Evolutionary conservation across 2,888 invertebrate species (phyloP), one percentile per base, ranked within the genome.

Genomic region (Synanthedon vespiformis): DNA sequence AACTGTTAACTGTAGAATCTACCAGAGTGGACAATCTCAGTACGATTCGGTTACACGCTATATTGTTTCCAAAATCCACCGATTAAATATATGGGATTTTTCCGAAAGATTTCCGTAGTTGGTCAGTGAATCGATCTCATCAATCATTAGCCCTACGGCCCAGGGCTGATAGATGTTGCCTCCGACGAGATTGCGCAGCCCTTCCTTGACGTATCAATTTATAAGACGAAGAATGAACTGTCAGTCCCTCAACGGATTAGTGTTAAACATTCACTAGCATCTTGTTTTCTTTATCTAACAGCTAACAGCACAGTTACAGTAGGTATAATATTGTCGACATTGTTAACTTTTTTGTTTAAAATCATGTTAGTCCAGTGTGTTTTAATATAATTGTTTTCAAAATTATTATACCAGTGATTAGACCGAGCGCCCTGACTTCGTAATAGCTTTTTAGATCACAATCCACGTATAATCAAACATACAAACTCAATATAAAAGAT

Each of bases 141-240:
- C 81, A 80, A 83, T 84, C 83, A 84, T 83, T 77, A 77, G 74
- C 64, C 64, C 55, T 54, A 53, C 58, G 55, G 61, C 63, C 65
- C 56, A 61, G 56, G 64, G 61, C 67, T 81, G 82, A 80, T 80
- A 72, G 76, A 79, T 78, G 77, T 74, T 65, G 69, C 69, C 67
- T 53, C 65, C 66, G 63, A 59, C 69, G 77, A 80, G 83, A 83
- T 84, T 81, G 76, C 70, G 67, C 63, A 57, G 59, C 69, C 71
- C 64, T 66, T 55, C 67, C 74, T 67, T 71, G 81, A 81, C 83
- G 77, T 78, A 83, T 81, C 84, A 83, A 85, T 85, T 83, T 85
- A 83, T 85, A 82, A 81, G 80, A 77, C 77, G 75, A 81, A 79
- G 77, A 79, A 80, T 78, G 72, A 72, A 76, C 77, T 75, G 80